Percentiles rank a stretch among this genome's conserved stretches.
phyloP scores from a whole-genome alignment of 2,888 invertebrate species.

The Dryobotodes eremita region DNA sequence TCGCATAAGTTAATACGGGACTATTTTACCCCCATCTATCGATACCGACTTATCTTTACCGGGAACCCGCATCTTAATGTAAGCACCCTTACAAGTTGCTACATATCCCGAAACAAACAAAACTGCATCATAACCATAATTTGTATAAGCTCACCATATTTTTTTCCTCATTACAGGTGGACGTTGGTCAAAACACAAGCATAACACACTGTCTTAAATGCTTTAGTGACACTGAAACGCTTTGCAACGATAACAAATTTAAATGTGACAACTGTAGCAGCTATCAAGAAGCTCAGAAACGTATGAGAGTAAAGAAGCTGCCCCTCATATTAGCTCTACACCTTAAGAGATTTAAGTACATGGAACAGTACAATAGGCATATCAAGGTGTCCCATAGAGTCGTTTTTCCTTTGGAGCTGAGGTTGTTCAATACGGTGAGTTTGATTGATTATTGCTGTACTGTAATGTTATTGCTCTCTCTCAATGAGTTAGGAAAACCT shows the following conservation, averaged over 20 bases:
- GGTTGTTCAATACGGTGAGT: conserved; percentile 98
- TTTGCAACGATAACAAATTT: conserved; percentile 99
- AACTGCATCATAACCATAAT: no score
- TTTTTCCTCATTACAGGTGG: conserved; percentile 93
- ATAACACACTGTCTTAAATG: conserved; percentile 99
- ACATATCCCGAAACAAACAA: not conserved
- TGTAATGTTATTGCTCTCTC: not conserved
- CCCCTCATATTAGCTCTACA: conserved; percentile 99
- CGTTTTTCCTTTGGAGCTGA: conserved; percentile 99
- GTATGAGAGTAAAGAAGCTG: conserved; percentile 99
- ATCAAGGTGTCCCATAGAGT: conserved; percentile 99
- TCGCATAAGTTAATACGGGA: not conserved
- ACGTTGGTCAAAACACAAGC: conserved; percentile 99
- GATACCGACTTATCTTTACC: not conserved
- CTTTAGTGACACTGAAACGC: conserved; percentile 99
- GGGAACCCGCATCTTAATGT: not conserved
- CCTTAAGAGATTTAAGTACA: conserved; percentile 99
- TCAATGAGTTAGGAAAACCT: no score
- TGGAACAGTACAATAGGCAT: conserved; percentile 99
- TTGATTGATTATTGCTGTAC: conserved; percentile 12
- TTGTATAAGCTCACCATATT: not conserved
- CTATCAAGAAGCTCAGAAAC: conserved; percentile 99
- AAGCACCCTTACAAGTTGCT: not conserved
- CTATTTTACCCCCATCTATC: not conserved
- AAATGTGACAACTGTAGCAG: conserved; percentile 99